These are phyloP conservation scores for Phengaris alcon DNA, from an alignment of 2,888 invertebrate genomes.

Conservation along the genomic window DNA sequence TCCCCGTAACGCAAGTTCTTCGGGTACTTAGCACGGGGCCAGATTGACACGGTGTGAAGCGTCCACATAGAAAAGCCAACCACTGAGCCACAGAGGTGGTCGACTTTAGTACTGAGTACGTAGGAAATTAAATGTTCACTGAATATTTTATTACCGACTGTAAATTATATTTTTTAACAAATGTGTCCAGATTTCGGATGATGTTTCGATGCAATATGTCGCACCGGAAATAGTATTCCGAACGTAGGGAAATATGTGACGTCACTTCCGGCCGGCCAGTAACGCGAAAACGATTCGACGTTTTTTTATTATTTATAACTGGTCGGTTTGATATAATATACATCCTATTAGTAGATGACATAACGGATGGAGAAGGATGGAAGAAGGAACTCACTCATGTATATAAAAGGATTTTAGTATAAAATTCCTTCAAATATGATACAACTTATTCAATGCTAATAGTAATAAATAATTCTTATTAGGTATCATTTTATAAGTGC, in stretches of 20 bases:
- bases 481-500: background rate
- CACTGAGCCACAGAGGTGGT: too few relatives aligned
- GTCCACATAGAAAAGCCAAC: too few relatives aligned
- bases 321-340: background rate
- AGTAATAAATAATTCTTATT: too few relatives aligned
- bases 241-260: constrained; percentile 36
- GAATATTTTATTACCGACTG: constrained; percentile 19
- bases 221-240: constrained; percentile 41
- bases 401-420: too few relatives aligned
- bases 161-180: constrained; percentile 37
- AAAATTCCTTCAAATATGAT: too few relatives aligned
- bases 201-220: constrained; percentile 40
- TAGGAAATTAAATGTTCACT: constrained; percentile 17
- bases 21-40: too few relatives aligned
- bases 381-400: too few relatives aligned
- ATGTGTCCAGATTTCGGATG: constrained; percentile 36
- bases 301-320: constrained; percentile 18
- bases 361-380: background rate
- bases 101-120: background rate
- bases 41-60: too few relatives aligned
- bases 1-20: too few relatives aligned
- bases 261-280: constrained; percentile 31
- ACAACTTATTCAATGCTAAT: too few relatives aligned
- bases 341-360: background rate
- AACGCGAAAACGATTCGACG: constrained; percentile 14